Conservation (phyloP, 2,888 invertebrate species). For the Euzophera pinguis region DNA sequence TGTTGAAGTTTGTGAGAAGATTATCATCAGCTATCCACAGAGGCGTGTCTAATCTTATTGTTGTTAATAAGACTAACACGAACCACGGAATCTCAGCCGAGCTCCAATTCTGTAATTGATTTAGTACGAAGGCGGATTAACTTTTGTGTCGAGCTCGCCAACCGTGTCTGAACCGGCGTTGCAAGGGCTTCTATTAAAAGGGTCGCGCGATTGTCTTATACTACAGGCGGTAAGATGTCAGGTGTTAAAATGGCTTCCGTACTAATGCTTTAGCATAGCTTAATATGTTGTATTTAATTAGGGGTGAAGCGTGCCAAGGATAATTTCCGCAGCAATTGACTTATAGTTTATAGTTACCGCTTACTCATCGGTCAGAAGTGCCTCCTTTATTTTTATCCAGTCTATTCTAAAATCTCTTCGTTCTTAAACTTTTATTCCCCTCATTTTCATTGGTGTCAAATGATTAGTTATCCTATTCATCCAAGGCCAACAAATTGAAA, state of each 20-base stretch:
- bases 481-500: too few relatives aligned
- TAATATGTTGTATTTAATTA: constrained; percentile 28
- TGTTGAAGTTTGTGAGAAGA: constrained; percentile 49
- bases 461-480: too few relatives aligned
- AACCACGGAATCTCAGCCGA: constrained; percentile 37
- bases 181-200: constrained; percentile 70
- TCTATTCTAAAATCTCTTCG: too few relatives aligned
- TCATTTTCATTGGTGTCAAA: too few relatives aligned
- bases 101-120: constrained; percentile 59
- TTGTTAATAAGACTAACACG: constrained; percentile 52
- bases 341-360: too few relatives aligned
- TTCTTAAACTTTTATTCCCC: too few relatives aligned
- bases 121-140: constrained; percentile 57
- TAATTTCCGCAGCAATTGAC: too few relatives aligned
- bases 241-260: constrained; percentile 41
- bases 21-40: constrained; percentile 47
- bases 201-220: constrained; percentile 54
- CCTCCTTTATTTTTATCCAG: too few relatives aligned
- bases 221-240: constrained; percentile 31
- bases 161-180: not conserved
- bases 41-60: constrained; percentile 59
- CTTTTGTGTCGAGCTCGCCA: constrained; percentile 37
- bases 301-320: constrained; percentile 26
- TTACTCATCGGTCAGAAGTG: too few relatives aligned
- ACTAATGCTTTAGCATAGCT: constrained; percentile 29